These are phyloP conservation scores for Xyrauchen texanus DNA, from an alignment of 2,113 vertebrate species.

Conservation along the genomic window DNA sequence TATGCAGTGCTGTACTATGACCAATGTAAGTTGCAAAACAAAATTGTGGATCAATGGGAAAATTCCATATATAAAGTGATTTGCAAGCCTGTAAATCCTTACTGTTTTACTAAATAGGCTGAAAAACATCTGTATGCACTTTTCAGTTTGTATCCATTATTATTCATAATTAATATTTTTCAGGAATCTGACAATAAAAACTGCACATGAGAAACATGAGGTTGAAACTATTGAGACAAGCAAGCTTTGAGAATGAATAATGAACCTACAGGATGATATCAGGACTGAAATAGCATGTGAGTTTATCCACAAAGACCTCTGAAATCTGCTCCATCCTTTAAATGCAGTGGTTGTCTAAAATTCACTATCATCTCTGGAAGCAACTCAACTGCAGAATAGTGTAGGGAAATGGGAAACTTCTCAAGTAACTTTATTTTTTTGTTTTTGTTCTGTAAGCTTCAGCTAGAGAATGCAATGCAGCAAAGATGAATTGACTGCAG, in stretches of 20 bases:
- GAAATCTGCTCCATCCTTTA: neutral
- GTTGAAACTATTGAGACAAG: conserved; percentile 82
- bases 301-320: neutral
- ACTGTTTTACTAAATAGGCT: no score
- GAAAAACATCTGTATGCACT: no score
- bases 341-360: neutral
- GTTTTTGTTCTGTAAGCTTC: conserved; percentile 59
- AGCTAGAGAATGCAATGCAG: conserved; percentile 60
- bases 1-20: no score
- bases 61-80: no score
- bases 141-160: no score
- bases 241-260: conserved; percentile 70
- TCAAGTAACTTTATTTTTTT: neutral
- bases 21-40: no score
- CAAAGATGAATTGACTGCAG: conserved; percentile 69
- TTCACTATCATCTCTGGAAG: neutral
- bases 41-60: no score
- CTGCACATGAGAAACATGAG: conserved; percentile 73
- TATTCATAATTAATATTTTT: no score
- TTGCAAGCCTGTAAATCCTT: no score
- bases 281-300: conserved; percentile 73
- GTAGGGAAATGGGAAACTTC: no score
- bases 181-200: no score
- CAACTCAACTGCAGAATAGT: neutral
- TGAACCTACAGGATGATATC: conserved; percentile 62